Evolutionary conservation across 1,140 invertebrate genomes (phyloP).

Genomic region (Goniozus legneri): DNA sequence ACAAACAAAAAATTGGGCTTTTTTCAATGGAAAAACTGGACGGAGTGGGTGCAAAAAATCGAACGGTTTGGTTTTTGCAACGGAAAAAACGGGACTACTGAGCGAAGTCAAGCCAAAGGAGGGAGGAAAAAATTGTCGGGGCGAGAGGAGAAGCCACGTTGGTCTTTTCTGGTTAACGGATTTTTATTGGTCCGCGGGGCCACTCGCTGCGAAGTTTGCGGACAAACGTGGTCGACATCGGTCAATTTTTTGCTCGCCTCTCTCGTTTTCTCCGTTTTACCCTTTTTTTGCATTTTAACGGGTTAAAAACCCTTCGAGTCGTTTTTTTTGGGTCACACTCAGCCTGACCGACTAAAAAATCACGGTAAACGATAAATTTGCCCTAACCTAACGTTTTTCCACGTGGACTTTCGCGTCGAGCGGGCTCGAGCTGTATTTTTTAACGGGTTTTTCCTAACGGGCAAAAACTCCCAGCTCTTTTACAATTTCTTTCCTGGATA

Average conservation of each 20-base stretch:
- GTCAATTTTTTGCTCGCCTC: neutral
- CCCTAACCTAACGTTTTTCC: too few species aligned
- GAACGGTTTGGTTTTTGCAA: neutral
- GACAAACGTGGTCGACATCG: conserved; percentile 4
- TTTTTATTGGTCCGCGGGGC: conserved; percentile 11
- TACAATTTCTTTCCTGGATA: neutral
- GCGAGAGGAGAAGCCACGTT: neutral
- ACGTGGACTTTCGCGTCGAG: too few species aligned
- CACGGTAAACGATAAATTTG: too few species aligned
- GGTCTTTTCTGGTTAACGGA: conserved; percentile 13
- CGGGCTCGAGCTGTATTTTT: too few species aligned
- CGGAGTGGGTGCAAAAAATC: neutral
- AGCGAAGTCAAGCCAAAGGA: neutral
- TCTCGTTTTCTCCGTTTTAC: conserved; percentile 9
- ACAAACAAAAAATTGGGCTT: neutral
- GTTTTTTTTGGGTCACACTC: too few species aligned
- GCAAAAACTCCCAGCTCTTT: neutral
- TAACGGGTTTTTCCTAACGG: conserved; percentile 12
- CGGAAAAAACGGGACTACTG: conserved; percentile 9
- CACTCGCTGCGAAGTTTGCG: conserved; percentile 9
- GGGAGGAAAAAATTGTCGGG: neutral
- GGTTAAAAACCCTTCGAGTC: too few species aligned
- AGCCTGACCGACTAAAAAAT: too few species aligned
- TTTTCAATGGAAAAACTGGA: neutral
- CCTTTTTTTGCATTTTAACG: too few species aligned